phyloP scores from a whole-genome alignment of 1,140 invertebrate genomes.

The Cepaea nemoralis region DNA sequence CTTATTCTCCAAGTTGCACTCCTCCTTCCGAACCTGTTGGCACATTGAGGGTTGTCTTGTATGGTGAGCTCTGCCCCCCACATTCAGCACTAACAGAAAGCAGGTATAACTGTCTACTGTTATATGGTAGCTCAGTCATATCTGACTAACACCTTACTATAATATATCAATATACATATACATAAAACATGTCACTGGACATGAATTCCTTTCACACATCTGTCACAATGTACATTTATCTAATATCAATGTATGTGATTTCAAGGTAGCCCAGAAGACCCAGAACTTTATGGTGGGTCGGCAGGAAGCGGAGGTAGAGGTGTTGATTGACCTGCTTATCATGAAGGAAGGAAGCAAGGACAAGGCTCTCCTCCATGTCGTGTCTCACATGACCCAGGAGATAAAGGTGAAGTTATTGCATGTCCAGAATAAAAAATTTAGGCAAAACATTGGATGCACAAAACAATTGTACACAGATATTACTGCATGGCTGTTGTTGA shows the following conservation, averaged over 20 bases:
- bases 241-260: neutral
- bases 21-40: no score
- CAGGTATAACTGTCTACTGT: neutral
- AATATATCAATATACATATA: no score
- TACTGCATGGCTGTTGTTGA: no score
- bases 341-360: constrained; percentile 54
- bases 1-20: no score
- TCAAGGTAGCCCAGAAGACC: constrained; percentile 60
- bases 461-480: no score
- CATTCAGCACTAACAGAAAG: no score
- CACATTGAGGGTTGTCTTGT: no score
- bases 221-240: neutral
- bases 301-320: constrained; percentile 64
- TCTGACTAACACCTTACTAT: neutral
- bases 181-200: no score
- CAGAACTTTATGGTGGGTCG: constrained; percentile 56
- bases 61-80: no score
- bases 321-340: constrained; percentile 58
- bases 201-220: no score
- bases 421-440: no score
- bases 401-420: constrained; percentile 58
- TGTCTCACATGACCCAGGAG: constrained; percentile 55
- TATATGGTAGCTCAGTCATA: neutral
- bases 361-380: constrained; percentile 59
- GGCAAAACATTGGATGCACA: no score